Conservation (phyloP, 2,113 vertebrate species). For the Gracilinanus agilis region DNA sequence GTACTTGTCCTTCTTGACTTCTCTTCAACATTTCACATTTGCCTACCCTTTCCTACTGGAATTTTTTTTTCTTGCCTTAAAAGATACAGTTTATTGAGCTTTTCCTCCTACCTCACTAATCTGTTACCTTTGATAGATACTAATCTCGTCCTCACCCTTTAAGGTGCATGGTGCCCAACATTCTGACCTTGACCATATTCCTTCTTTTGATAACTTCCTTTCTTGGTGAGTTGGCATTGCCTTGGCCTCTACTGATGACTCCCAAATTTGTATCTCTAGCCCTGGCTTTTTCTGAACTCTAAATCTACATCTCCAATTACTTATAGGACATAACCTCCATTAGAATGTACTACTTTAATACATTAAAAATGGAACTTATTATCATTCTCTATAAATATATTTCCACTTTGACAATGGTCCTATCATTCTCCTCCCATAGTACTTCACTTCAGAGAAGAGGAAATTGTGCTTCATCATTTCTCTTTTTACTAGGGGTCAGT, state of each 20-base stretch:
- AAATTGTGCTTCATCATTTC: no score
- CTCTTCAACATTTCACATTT: not conserved
- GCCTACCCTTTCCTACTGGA: not conserved
- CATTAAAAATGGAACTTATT: not conserved
- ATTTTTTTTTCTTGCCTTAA: not conserved
- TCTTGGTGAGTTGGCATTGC: not conserved
- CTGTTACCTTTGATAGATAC: not conserved
- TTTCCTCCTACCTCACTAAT: not conserved
- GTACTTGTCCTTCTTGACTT: not conserved
- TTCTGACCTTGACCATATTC: not conserved
- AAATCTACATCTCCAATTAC: not conserved
- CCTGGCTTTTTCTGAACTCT: not conserved
- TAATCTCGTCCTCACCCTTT: not conserved
- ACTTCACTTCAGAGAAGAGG: not conserved
- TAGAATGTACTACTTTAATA: not conserved
- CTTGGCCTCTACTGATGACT: not conserved
- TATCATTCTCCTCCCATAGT: not conserved
- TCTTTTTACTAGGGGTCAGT: no score
- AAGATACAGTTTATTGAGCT: not conserved
- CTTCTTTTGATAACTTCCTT: not conserved
- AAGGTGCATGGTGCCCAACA: not conserved
- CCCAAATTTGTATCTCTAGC: not conserved
- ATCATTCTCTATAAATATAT: not conserved
- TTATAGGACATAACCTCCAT: not conserved
- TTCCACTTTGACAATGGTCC: not conserved